Conservation (phyloP, 2,113 vertebrate species). For the Boleophthalmus pectinirostris region DNA sequence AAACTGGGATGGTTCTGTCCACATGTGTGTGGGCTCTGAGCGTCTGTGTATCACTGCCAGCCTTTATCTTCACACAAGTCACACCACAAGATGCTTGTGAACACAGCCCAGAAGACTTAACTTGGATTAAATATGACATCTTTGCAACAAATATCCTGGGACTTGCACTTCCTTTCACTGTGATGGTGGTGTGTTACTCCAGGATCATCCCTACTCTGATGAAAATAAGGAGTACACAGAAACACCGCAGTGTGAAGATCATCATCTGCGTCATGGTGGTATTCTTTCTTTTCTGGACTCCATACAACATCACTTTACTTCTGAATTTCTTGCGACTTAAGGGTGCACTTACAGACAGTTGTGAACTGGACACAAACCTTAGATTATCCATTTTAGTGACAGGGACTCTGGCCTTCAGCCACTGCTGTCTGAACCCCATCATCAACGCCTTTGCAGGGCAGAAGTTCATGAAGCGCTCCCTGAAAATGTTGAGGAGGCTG, state of each 20-base stretch:
- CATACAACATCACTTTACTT: conserved; percentile 75
- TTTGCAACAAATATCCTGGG: conserved; percentile 79
- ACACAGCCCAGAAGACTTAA: not conserved
- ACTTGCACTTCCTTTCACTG: conserved; percentile 79
- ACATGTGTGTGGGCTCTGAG: conserved; percentile 66
- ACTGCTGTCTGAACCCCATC: too few species aligned
- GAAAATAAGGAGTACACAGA: too few species aligned
- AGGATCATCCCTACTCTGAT: too few species aligned
- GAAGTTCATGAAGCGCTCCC: too few species aligned
- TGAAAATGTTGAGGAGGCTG: conserved; percentile 51
- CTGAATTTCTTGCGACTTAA: conserved; percentile 23
- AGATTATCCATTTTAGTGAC: conserved; percentile 38
- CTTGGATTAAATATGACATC: conserved; percentile 71
- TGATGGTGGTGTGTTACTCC: too few species aligned
- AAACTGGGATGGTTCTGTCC: conserved; percentile 55
- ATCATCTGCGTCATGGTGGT: conserved; percentile 79
- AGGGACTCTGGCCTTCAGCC: conserved; percentile 66
- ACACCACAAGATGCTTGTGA: conserved; percentile 54
- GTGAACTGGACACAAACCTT: not conserved
- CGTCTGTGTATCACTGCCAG: conserved; percentile 69
- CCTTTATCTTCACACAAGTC: conserved; percentile 62
- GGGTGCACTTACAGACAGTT: rapidly evolving
- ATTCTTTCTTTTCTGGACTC: too few species aligned
- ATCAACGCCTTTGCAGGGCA: too few species aligned
- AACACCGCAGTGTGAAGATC: conserved; percentile 80